Conservation (phyloP, 2,797 vertebrate genomes). For the Myripristis jacobus region DNA sequence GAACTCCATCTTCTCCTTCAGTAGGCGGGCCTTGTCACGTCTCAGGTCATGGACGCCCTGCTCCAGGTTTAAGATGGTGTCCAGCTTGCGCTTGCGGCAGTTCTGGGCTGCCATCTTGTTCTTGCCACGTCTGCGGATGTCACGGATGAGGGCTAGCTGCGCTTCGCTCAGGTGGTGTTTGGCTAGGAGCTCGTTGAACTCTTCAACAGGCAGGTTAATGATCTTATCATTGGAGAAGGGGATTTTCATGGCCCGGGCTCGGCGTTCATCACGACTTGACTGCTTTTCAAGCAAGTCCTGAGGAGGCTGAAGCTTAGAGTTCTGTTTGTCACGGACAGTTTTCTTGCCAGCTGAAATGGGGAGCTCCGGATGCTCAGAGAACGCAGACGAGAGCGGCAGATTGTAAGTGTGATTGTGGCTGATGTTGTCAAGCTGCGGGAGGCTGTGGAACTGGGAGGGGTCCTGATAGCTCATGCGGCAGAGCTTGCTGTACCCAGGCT, state of each 20-base stretch:
- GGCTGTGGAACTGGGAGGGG: constrained; percentile 89
- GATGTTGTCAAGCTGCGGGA: constrained; percentile 94
- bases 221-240: constrained; percentile 99
- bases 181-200: constrained; percentile 98
- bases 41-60: constrained; percentile 95
- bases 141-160: constrained; percentile 95
- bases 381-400: constrained; percentile 87
- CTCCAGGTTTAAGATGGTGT: constrained; percentile 97
- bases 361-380: constrained; percentile 84
- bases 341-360: constrained; percentile 83
- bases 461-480: constrained; percentile 99
- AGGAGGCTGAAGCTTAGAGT: constrained; percentile 78
- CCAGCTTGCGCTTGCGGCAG: constrained; percentile 98
- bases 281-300: constrained; percentile 92
- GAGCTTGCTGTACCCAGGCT: constrained; percentile 95
- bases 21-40: constrained; percentile 91
- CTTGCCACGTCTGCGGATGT: constrained; percentile 96
- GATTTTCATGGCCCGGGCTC: constrained; percentile 97
- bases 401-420: constrained; percentile 99
- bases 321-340: constrained; percentile 86
- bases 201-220: constrained; percentile 97
- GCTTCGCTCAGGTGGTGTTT: constrained; percentile 96
- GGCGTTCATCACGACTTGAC: constrained; percentile 93
- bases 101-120: constrained; percentile 99
- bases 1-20: constrained; percentile 97